Percentiles rank a stretch among this genome's conserved stretches.
Conservation (phyloP, 2,113 vertebrate species). For the Mystacornis crossleyi region DNA sequence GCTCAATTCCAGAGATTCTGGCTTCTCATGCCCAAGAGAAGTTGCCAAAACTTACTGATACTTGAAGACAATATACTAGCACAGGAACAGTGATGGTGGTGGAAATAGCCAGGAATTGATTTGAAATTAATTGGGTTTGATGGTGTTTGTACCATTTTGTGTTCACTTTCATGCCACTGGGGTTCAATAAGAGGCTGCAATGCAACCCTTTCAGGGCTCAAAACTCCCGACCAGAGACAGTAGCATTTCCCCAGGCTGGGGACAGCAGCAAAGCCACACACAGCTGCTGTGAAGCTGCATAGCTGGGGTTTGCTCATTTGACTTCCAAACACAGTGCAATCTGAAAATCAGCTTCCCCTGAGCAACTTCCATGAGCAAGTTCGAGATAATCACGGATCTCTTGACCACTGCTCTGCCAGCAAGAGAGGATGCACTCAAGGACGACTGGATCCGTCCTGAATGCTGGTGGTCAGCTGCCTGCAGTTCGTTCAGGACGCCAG, state of each 20-base stretch:
- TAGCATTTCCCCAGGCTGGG: not conserved
- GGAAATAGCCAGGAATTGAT: not conserved
- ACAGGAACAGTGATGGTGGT: not conserved
- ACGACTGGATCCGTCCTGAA: accelerated
- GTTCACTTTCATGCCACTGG: not conserved
- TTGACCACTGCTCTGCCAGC: not conserved
- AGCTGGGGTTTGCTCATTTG: not conserved
- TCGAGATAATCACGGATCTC: accelerated
- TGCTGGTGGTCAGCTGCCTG: accelerated
- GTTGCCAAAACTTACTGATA: not conserved
- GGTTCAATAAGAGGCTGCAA: not conserved
- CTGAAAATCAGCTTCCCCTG: not conserved
- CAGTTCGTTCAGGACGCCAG: not conserved
- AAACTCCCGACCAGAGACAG: not conserved
- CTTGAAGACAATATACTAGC: not conserved
- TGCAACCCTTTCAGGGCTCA: not conserved
- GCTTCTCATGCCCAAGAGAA: not conserved
- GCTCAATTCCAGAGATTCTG: not conserved
- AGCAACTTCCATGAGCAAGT: not conserved
- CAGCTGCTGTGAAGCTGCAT: not conserved
- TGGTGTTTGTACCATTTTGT: not conserved
- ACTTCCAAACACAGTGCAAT: not conserved
- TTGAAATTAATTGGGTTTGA: not conserved
- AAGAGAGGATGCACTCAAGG: not conserved
- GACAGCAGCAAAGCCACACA: not conserved